phyloP scores from a whole-genome alignment of 2,888 invertebrate species.

The Plebejus melissa region DNA sequence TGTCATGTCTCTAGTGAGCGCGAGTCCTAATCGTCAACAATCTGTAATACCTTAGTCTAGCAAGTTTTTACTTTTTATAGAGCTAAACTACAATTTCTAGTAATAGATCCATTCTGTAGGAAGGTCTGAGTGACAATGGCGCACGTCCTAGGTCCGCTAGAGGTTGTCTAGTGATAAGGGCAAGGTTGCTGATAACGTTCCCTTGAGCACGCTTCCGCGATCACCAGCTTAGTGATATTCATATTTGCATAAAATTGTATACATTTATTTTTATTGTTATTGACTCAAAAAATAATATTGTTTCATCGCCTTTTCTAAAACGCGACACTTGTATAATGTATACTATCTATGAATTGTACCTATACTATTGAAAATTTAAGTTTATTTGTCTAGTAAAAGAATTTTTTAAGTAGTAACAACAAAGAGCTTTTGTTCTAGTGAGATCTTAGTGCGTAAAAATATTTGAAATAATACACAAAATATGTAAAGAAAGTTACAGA shows the following conservation, averaged over 20 bases:
- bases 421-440: background rate
- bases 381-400: no score
- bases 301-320: background rate
- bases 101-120: constrained; percentile 3
- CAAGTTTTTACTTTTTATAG: no score
- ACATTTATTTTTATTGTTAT: background rate
- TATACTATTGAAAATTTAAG: no score
- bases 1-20: no score
- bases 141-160: constrained; percentile 17
- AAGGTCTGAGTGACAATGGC: constrained; percentile 12
- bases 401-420: no score
- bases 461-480: background rate
- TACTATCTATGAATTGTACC: background rate
- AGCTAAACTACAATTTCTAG: no score
- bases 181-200: constrained; percentile 32
- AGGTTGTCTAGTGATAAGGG: constrained; percentile 34
- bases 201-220: constrained; percentile 23
- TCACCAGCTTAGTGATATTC: background rate
- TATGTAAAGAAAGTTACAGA: no score
- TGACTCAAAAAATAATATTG: background rate
- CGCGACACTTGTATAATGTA: background rate
- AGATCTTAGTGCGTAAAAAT: no score
- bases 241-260: background rate
- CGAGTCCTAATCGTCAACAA: no score
- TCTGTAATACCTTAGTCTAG: no score